Evolutionary conservation across 2,113 vertebrate genomes (phyloP), one percentile per base, ranked within the genome.

Genomic region (Rana temporaria): DNA sequence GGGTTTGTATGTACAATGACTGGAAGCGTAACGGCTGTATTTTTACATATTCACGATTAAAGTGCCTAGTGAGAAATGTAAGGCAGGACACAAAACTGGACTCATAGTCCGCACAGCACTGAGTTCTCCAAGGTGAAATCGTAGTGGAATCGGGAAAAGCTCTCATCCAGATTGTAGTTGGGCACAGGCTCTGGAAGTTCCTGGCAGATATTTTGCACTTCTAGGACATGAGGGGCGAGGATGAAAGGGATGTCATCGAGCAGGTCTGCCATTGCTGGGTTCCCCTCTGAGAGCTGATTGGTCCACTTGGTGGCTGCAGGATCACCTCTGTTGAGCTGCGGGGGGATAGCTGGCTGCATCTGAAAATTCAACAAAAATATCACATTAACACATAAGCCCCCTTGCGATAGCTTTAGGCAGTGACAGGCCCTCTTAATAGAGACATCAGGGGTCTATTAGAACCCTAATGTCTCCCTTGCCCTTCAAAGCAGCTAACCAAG

Each of bases 61-160:
- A 75, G 72, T 75, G 56, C 19, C 56, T 42, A 59, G n/a, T 62
- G 17, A 62, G 32, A 75, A 22, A 1, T 65, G 63, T 5, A 65
- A 32, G 15, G 18, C 16, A 8, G 22, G n/a, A 64, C 0, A 4
- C 26, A 17, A 22, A 62, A 19, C 9, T 11, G 5, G n/a, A 9
- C 76, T 89, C 92, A 98, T 0, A 85, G 89, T 55, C 95, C 92
- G 82, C 91, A 96, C 59, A 99, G 94, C 81, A 99, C 96, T 1
- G 98, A 98, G 89, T 98, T 99, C 88, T 99, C 98, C 83, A 99
- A 91, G 15, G 95, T 96, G 85, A 99, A 99, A 90, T 99, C 98
- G 20, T 99, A 99, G 88, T 95, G 93, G 87, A 98, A 99, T 72
- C 89, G 93, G 67, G 94, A 91, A 85, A 99, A 89, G 66, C 90